Base-by-base conservation (phyloP, 2,888 invertebrate genomes). In the Choreutis nemorana region DNA sequence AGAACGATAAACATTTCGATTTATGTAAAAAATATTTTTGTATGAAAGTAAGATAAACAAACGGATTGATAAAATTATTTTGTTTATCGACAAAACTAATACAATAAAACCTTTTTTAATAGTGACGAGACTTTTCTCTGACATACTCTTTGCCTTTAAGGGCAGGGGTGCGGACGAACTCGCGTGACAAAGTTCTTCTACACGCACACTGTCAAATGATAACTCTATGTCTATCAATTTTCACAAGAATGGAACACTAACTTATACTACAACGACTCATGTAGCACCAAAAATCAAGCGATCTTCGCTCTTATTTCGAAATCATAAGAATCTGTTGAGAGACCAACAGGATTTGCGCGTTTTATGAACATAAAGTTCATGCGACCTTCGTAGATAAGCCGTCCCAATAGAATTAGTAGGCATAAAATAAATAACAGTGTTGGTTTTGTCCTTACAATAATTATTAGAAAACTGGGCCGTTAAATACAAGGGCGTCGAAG, bases 161-260 rank as follows among this genome's bases (percentile, higher is more conserved):
- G 72, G 71, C 61, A 52, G 50, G 73, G 65, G 61, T 34, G 41
- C 39, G 41, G 41, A 42, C 41, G 45, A 43, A 44, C 49, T 73
- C 55, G 75, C 77, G 77, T 75, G 77, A 70, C 75, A 59, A 50
- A 53, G 53, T 48, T 48, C 39, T 41, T 43, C 55, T 36, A 50
- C 68, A 75, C 77, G 75, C 75, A 72, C 67, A 49, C 72, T 77
- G 77, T 78, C 77, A 78, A 77, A 77, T 75, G 77, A 78, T 78
- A 78, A 78, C 73, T 67, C 55, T 48, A 63, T 48, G 72, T 73
- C 75, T 71, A 77, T 78, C 77, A 77, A 75, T 75, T 77, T 71
- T 45, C 53, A 63, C 56, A 62, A 57, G 60, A 71, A 72, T 67
- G 63, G 62, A 65, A 46, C 50, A 45, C 45, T 38, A 43, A 45